Percentiles rank a stretch among this genome's conserved stretches.
Evolutionary conservation across 2,113 vertebrate genomes (phyloP).

Genomic region (Sceloporus tristichus): DNA sequence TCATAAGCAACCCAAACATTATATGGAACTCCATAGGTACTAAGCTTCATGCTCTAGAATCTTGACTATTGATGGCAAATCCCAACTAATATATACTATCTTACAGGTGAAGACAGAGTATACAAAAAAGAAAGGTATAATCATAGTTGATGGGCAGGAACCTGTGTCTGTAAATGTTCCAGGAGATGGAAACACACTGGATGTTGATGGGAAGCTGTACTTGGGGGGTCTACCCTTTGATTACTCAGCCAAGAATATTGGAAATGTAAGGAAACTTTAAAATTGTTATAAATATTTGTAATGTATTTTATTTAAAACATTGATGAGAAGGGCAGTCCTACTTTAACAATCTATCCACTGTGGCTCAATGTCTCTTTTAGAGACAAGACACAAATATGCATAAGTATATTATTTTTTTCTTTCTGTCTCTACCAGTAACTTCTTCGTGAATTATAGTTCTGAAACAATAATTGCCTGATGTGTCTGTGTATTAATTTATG

Average conservation of each 20-base stretch:
- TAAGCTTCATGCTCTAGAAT: neutral
- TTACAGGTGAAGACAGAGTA: conserved; percentile 83
- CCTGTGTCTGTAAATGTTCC: conserved; percentile 65
- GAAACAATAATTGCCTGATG: neutral
- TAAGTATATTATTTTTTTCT: neutral
- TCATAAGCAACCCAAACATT: neutral
- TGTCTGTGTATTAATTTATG: neutral
- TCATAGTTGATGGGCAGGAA: conserved; percentile 80
- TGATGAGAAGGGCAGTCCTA: too few species aligned
- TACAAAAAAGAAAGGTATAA: conserved; percentile 79
- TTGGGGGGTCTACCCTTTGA: conserved; percentile 87
- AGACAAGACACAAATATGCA: neutral
- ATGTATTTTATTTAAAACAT: too few species aligned
- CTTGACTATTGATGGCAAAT: neutral
- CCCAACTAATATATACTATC: conserved; percentile 8
- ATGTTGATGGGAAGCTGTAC: conserved; percentile 88
- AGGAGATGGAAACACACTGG: conserved; percentile 86
- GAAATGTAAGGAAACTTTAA: conserved; percentile 80
- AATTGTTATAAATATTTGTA: too few species aligned
- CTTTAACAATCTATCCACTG: too few species aligned
- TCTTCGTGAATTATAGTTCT: neutral
- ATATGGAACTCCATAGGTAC: neutral
- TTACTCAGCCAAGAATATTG: conserved; percentile 81
- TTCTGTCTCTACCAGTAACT: neutral
- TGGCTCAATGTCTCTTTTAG: neutral